These are phyloP conservation scores for Scelioninae gen. 1 DNA, from an alignment of 2,888 invertebrate genomes.

Conservation along the genomic window DNA sequence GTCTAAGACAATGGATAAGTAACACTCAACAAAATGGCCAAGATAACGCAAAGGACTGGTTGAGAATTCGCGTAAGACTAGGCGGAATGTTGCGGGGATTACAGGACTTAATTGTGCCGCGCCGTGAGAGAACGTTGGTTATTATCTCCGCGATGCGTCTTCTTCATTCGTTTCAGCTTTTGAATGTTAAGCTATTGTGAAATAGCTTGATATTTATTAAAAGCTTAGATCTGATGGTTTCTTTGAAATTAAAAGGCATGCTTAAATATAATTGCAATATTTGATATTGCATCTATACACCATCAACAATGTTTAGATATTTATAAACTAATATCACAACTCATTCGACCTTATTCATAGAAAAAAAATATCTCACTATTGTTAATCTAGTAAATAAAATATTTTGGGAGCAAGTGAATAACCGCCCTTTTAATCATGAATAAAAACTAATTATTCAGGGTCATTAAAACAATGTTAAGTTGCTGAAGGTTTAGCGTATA, in stretches of 20 bases:
- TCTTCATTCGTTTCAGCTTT: conserved; percentile 43
- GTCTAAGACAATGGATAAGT: conserved; percentile 81
- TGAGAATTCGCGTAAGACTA: conserved; percentile 70
- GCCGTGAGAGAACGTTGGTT: conserved; percentile 49
- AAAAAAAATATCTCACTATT: background rate
- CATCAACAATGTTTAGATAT: no score
- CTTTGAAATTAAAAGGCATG: no score
- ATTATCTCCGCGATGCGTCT: conserved; percentile 54
- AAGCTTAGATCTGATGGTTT: no score
- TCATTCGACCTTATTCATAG: background rate
- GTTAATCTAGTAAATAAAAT: background rate
- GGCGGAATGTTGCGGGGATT: conserved; percentile 71
- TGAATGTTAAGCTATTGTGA: conserved; percentile 18
- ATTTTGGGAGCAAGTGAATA: background rate
- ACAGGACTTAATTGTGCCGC: conserved; percentile 71
- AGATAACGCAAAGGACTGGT: conserved; percentile 77
- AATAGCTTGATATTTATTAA: conserved; percentile 18
- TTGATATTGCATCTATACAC: no score
- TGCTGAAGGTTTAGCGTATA: conserved; percentile 32
- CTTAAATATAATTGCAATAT: no score
- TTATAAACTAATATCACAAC: no score
- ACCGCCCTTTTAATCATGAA: background rate
- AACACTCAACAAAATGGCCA: conserved; percentile 76
- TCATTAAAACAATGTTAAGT: conserved; percentile 42
- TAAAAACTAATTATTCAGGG: conserved; percentile 26